These are phyloP conservation scores for Artibeus lituratus DNA, from an alignment of 2,797 vertebrate genomes.

Conservation along the genomic window DNA sequence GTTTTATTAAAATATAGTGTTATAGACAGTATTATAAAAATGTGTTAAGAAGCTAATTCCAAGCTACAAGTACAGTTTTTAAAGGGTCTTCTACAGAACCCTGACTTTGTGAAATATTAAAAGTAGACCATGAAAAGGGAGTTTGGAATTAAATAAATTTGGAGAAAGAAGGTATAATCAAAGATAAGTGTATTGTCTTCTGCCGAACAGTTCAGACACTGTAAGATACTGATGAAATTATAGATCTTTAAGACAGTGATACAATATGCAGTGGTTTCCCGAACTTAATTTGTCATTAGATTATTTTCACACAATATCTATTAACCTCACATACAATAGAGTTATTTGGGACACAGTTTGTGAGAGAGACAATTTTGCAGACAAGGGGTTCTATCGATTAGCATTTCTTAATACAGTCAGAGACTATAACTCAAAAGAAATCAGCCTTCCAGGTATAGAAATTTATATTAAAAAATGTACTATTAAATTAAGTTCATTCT, in stretches of 20 bases:
- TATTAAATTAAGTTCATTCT: background rate
- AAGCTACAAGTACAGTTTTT: background rate
- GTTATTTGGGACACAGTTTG: background rate
- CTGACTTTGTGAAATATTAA: background rate
- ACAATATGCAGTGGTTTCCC: background rate
- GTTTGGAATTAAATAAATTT: background rate
- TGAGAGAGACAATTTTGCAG: background rate
- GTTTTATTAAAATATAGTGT: background rate
- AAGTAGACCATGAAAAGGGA: background rate
- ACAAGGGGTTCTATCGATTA: background rate
- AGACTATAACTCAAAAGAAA: background rate
- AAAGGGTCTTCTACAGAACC: background rate
- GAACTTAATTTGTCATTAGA: background rate
- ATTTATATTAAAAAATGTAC: background rate
- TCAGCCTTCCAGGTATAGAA: background rate
- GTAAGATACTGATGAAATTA: background rate
- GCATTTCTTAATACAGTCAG: background rate
- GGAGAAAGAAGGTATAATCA: background rate
- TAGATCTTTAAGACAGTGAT: background rate
- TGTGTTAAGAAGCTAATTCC: background rate
- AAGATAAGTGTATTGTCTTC: background rate
- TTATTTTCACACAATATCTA: background rate
- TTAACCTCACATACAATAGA: background rate
- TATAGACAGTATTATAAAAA: background rate
- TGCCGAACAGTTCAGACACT: background rate